A percentile compares a stretch with the other conserved stretches of the same genome.
phyloP scores from a whole-genome alignment of 2,888 invertebrate genomes.

The Callinectes sapidus region DNA sequence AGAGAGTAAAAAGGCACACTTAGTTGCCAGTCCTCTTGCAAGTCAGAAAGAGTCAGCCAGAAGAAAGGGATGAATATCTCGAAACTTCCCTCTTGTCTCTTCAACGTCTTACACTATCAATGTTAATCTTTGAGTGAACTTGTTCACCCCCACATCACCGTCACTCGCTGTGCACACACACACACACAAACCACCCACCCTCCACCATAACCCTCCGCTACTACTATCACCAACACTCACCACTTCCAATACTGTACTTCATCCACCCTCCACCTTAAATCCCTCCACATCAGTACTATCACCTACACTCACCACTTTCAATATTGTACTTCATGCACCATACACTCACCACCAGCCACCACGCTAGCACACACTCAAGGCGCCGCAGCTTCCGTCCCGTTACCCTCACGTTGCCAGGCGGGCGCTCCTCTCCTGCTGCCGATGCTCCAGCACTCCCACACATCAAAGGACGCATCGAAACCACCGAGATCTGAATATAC shows the following conservation, averaged over 20 bases:
- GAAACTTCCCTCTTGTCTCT: background rate
- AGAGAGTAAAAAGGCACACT: too few relatives aligned
- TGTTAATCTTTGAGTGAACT: too few relatives aligned
- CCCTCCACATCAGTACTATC: background rate
- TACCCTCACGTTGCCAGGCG: background rate
- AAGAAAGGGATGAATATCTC: too few relatives aligned
- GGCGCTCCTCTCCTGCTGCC: constrained; percentile 6
- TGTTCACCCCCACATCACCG: too few relatives aligned
- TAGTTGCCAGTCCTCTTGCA: too few relatives aligned
- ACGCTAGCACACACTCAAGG: background rate
- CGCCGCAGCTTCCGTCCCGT: background rate
- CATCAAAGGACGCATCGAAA: constrained; percentile 10
- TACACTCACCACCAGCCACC: background rate
- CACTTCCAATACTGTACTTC: background rate
- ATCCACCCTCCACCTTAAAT: background rate
- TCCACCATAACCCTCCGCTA: too few relatives aligned
- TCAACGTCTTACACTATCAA: background rate
- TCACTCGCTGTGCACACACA: too few relatives aligned
- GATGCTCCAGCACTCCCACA: background rate
- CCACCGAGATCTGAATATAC: constrained; percentile 22
- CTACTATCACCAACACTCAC: too few relatives aligned
- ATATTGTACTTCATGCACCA: too few relatives aligned
- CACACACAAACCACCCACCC: too few relatives aligned
- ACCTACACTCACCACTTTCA: background rate
- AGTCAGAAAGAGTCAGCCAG: too few relatives aligned